Percentiles rank a stretch among this genome's conserved stretches.
These are phyloP conservation scores for Nothoprocta pentlandii DNA, from an alignment of 2,113 vertebrate species.

Conservation along the genomic window DNA sequence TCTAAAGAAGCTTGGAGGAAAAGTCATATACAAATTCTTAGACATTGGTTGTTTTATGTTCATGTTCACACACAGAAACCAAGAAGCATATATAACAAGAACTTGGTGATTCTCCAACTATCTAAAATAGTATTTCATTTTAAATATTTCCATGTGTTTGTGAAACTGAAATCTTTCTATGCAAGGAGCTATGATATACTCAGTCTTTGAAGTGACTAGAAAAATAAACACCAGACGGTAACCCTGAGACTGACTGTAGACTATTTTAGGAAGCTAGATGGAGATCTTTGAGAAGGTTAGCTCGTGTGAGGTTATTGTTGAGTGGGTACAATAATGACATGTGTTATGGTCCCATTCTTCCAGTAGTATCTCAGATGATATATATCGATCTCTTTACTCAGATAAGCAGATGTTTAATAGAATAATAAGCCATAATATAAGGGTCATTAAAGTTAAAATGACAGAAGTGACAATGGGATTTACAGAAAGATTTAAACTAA, in stretches of 20 bases:
- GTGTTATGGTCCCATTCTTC: background rate
- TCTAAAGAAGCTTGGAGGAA: slow-evolving; percentile 19
- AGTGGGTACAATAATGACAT: background rate
- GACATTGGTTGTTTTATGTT: background rate
- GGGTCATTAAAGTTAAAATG: background rate
- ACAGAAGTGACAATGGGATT: background rate
- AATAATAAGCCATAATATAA: background rate
- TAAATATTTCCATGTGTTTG: slow-evolving; percentile 54
- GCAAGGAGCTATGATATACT: background rate
- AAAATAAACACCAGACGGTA: background rate
- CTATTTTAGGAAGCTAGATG: background rate
- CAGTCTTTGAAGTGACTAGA: slow-evolving; percentile 6
- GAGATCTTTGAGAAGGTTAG: background rate
- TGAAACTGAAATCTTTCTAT: slow-evolving; percentile 24
- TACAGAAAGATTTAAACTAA: background rate
- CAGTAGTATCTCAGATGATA: background rate
- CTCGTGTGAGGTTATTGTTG: background rate
- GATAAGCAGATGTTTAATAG: background rate
- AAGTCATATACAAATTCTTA: background rate
- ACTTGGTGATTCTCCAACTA: slow-evolving; percentile 55
- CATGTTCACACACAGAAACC: background rate
- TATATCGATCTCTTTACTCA: background rate
- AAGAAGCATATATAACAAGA: slow-evolving; percentile 23
- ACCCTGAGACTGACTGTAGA: background rate
- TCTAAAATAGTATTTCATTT: slow-evolving; percentile 17